Base-by-base conservation (phyloP, 2,888 invertebrate species). In the Sphaerolaimus hirsutus region DNA sequence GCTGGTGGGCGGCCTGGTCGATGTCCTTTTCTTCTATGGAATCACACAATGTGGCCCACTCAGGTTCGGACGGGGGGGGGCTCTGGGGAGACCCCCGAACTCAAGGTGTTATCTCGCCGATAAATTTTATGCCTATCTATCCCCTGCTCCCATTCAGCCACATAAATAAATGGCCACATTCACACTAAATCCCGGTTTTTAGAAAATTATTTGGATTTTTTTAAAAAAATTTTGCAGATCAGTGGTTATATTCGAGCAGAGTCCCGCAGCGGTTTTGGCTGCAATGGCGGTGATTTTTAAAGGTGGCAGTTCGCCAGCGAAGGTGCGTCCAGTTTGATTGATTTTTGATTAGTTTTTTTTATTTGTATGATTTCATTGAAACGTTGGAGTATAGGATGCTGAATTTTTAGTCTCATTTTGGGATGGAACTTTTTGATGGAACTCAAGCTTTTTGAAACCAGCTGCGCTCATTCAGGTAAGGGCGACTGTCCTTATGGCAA, bases 41-140 rank as follows among this genome's bases (percentile, higher is more conserved):
- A 61, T 72, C n/a, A 68, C 69, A 0, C 61, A 68, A 12, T 70
- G 70, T 58, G 71, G 71, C 10, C 71, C 71, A 2, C 56, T 72
- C 14, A 60, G 69, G 60, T 54, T 37, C n/a, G 3, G 5, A 12
- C 21, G n/a, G n/a, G n/a, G n/a, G n/a, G n/a, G n/a, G n/a, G n/a
- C n/a, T n/a, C n/a, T n/a, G n/a, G n/a, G n/a, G n/a, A n/a, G n/a
- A n/a, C n/a, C n/a, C n/a, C n/a, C n/a, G n/a, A n/a, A n/a, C n/a
- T n/a, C n/a, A n/a, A n/a, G n/a, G n/a, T n/a, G n/a, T n/a, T n/a
- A n/a, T n/a, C n/a, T n/a, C n/a, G n/a, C n/a, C n/a, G n/a, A n/a
- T n/a, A n/a, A n/a, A n/a, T n/a, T n/a, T n/a, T n/a, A n/a, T n/a
- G n/a, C n/a, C n/a, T n/a, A n/a, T n/a, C n/a, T n/a, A n/a, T n/a